phyloP scores from a whole-genome alignment of 2,888 invertebrate species.

The Mellilla xanthometata region DNA sequence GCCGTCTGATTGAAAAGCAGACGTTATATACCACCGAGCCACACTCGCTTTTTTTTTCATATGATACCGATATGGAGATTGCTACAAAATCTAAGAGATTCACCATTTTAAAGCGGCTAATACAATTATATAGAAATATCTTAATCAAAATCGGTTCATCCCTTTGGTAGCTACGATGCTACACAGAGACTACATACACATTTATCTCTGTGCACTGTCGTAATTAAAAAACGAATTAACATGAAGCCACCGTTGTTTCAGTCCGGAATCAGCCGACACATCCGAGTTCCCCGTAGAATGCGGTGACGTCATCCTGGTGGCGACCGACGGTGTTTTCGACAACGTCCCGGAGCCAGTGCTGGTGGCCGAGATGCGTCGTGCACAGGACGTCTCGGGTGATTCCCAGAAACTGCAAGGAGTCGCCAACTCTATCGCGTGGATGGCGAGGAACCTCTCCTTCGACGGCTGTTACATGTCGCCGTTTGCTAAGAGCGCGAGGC shows the following conservation, averaged over 20 bases:
- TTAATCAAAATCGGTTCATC: no score
- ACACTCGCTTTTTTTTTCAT: no score
- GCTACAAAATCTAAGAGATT: no score
- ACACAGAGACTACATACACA: no score
- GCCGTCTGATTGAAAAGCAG: no score
- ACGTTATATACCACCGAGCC: no score
- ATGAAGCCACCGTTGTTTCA: constrained; percentile 56
- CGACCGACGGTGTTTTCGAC: constrained; percentile 99
- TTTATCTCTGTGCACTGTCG: no score
- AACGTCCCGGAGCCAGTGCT: constrained; percentile 97
- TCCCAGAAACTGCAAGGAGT: constrained; percentile 92
- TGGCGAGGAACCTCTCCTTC: constrained; percentile 96
- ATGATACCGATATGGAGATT: no score
- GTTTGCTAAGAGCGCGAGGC: constrained; percentile 95
- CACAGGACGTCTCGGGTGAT: constrained; percentile 74
- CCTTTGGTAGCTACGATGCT: no score
- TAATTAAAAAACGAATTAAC: no score
- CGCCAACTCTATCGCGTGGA: constrained; percentile 97
- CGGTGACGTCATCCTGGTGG: constrained; percentile 96
- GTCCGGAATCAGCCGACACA: constrained; percentile 95
- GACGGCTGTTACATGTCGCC: constrained; percentile 98
- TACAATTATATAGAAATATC: no score
- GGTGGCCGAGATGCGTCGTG: constrained; percentile 91
- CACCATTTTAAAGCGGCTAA: no score
- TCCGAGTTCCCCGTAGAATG: constrained; percentile 94